phyloP scores from a whole-genome alignment of 1,140 invertebrate species.

The Oedothorax gibbosus region DNA sequence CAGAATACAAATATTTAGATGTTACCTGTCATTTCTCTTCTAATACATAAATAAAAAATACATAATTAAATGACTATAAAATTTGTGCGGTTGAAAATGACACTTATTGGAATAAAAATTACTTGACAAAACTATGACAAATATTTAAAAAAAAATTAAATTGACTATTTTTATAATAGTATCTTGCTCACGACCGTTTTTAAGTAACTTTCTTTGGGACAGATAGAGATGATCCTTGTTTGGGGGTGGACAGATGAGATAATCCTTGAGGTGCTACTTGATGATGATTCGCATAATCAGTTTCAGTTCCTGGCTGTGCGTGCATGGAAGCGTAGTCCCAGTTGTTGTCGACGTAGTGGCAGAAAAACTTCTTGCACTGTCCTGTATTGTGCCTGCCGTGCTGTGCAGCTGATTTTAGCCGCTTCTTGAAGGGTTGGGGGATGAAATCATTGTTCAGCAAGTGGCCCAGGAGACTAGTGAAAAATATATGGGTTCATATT shows the following conservation, averaged over 20 bases:
- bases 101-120: too few species aligned
- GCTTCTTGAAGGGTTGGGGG: slow-evolving; percentile 62
- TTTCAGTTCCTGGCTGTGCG: background rate
- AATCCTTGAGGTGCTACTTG: background rate
- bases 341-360: slow-evolving; percentile 59
- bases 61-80: too few species aligned
- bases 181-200: too few species aligned
- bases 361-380: slow-evolving; percentile 55
- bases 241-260: background rate
- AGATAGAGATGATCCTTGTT: background rate
- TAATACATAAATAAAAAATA: too few species aligned
- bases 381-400: slow-evolving; percentile 57
- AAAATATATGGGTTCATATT: background rate
- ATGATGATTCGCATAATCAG: background rate
- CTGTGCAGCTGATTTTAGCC: slow-evolving; percentile 62
- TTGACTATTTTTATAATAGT: too few species aligned
- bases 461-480: slow-evolving; percentile 63
- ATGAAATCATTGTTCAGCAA: slow-evolving; percentile 64
- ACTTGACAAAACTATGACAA: too few species aligned
- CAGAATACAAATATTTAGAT: too few species aligned
- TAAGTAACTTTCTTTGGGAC: too few species aligned
- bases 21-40: too few species aligned
- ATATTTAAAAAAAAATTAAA: too few species aligned
- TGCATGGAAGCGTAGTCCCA: slow-evolving; percentile 52
- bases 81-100: too few species aligned